These are phyloP conservation scores for Odontesthes bonariensis DNA, from an alignment of 2,113 vertebrate genomes.

Conservation along the genomic window DNA sequence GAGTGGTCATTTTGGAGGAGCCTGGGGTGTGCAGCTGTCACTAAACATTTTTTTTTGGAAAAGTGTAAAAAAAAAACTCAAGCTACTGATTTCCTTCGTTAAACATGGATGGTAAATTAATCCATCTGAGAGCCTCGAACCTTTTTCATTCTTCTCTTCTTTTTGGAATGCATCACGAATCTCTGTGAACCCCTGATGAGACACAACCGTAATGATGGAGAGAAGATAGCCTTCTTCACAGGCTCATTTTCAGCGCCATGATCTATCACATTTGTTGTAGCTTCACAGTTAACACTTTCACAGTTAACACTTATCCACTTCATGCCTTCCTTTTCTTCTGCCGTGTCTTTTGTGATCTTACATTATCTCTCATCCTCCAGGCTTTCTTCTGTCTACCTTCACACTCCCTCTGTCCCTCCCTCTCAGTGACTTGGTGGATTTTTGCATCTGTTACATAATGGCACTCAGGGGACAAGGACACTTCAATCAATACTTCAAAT, in stretches of 20 bases:
- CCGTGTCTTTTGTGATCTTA: constrained; percentile 3
- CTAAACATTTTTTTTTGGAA: constrained; percentile 2
- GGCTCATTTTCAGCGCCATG: constrained; percentile 42
- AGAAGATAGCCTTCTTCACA: constrained; percentile 39
- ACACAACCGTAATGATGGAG: constrained; percentile 20
- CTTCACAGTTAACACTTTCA: constrained; percentile 16
- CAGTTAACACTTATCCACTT: constrained; percentile 1
- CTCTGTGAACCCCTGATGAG: constrained; percentile 30
- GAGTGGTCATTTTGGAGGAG: neutral
- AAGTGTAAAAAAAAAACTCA: neutral
- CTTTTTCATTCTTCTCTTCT: constrained; percentile 9
- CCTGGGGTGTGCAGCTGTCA: neutral
- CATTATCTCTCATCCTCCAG: constrained; percentile 1
- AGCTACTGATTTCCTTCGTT: constrained; percentile 20
- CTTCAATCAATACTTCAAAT: constrained; percentile 79
- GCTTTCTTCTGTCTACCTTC: constrained; percentile 17
- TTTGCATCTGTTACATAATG: constrained; percentile 72
- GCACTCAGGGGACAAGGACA: constrained; percentile 62
- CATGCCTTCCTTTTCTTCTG: neutral
- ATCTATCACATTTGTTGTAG: constrained; percentile 52
- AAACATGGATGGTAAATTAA: constrained; percentile 30
- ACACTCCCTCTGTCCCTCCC: constrained; percentile 21
- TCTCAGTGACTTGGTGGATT: constrained; percentile 64
- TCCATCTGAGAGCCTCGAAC: constrained; percentile 21
- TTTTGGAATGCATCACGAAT: constrained; percentile 12